Conservation (phyloP, 2,888 invertebrate species). For the Hyposoter dolosus region DNA sequence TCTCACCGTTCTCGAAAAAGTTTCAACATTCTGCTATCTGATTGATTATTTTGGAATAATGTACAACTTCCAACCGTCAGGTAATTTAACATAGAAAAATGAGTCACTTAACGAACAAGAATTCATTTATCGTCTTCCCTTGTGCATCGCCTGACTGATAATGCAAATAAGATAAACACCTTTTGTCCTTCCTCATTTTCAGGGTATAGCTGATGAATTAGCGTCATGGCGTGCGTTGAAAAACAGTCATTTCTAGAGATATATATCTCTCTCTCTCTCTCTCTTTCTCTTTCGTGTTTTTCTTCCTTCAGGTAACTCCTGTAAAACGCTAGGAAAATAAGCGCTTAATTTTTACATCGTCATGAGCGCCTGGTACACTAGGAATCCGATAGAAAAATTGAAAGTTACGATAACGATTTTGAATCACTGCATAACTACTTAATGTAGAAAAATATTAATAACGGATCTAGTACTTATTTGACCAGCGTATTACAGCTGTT, state of each 20-base stretch:
- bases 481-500: no score
- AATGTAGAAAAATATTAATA: no score
- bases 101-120: not conserved
- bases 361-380: no score
- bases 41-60: not conserved
- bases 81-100: not conserved
- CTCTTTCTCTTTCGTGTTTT: no score
- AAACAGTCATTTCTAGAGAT: slow-evolving; percentile 25
- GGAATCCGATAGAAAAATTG: no score
- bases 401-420: no score
- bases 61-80: not conserved
- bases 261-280: slow-evolving; percentile 16
- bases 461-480: no score
- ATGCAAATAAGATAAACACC: not conserved
- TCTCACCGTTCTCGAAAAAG: not conserved
- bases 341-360: no score
- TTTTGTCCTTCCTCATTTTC: slow-evolving; percentile 54
- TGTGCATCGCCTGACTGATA: not conserved
- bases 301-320: no score
- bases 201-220: slow-evolving; percentile 32
- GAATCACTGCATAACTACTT: no score
- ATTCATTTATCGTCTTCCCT: slow-evolving; percentile 60
- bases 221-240: slow-evolving; percentile 34
- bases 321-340: no score
- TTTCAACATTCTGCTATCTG: not conserved